phyloP scores from a whole-genome alignment of 2,888 invertebrate genomes.

The Hyppa rectilinea region DNA sequence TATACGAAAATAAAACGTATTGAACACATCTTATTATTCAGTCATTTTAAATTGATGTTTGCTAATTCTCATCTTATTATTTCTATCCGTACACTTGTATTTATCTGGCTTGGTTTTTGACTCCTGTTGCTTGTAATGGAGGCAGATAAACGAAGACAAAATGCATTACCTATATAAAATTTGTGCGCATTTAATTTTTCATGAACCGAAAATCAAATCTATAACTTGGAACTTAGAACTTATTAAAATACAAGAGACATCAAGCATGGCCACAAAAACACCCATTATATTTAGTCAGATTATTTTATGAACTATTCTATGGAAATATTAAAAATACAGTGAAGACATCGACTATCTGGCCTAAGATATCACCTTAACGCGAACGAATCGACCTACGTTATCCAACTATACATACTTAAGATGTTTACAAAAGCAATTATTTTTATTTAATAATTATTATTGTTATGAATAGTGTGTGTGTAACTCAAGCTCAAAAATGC shows the following conservation, averaged over 20 bases:
- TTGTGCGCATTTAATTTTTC: slow-evolving; percentile 70
- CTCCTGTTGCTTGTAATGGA: not conserved
- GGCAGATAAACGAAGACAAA: slow-evolving; percentile 12
- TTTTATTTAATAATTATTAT: slow-evolving; percentile 58
- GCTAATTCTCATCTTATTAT: not conserved
- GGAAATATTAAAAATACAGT: slow-evolving; percentile 86
- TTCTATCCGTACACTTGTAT: slow-evolving; percentile 7
- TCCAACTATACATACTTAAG: slow-evolving; percentile 81
- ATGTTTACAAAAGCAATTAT: slow-evolving; percentile 81
- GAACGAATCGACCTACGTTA: slow-evolving; percentile 76
- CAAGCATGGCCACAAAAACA: slow-evolving; percentile 66
- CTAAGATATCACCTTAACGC: slow-evolving; percentile 82
- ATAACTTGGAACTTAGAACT: not conserved
- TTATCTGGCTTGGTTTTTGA: not conserved
- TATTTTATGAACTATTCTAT: slow-evolving; percentile 78
- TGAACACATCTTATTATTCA: slow-evolving; percentile 28
- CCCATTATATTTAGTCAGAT: slow-evolving; percentile 55
- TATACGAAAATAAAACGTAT: not conserved
- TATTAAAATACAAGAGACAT: slow-evolving; percentile 63
- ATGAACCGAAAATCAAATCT: slow-evolving; percentile 15
- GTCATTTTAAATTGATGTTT: slow-evolving; percentile 15
- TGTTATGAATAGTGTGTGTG: slow-evolving; percentile 44
- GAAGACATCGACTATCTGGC: slow-evolving; percentile 87
- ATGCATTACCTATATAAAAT: slow-evolving; percentile 39
- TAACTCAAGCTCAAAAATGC: slow-evolving; percentile 32